Conservation (phyloP, 1,140 invertebrate genomes). For the Idris sp. region DNA sequence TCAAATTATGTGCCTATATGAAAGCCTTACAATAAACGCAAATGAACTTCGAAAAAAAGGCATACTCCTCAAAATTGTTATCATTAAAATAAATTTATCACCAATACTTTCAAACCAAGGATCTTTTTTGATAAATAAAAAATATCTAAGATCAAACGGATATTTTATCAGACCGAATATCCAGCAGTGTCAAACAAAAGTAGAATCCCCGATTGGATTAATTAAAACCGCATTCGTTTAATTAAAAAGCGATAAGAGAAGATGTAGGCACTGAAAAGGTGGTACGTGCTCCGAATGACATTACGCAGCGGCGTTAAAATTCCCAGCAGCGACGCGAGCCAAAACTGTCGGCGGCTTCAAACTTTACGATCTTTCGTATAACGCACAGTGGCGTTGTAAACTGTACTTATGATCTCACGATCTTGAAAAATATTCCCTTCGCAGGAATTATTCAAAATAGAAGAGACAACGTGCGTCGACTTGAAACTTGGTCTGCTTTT, state of each 20-base stretch:
- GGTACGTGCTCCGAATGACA: conserved; percentile 64
- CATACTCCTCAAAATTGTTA: no score
- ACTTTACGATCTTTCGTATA: conserved; percentile 27
- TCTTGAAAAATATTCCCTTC: conserved; percentile 24
- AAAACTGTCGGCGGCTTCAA: conserved; percentile 30
- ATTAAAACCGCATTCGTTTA: conserved; percentile 26
- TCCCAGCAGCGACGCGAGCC: conserved; percentile 26
- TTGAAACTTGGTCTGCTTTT: conserved; percentile 8
- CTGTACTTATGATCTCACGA: conserved; percentile 32
- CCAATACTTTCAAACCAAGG: no score
- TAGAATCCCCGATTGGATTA: background rate
- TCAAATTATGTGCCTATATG: conserved; percentile 22
- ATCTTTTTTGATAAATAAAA: no score
- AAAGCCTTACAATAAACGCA: conserved; percentile 5
- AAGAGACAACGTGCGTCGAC: conserved; percentile 8
- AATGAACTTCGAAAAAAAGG: no score
- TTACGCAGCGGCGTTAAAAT: conserved; percentile 51
- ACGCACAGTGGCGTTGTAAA: conserved; percentile 17
- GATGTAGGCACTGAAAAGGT: no score
- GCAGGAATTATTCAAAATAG: conserved; percentile 26
- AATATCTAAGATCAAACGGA: no score
- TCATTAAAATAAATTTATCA: no score
- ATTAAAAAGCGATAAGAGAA: conserved; percentile 50
- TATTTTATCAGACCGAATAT: no score
- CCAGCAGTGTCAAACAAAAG: background rate